Base-by-base conservation (phyloP, 2,888 invertebrate genomes). In the Pandemis cinnamomeana region DNA sequence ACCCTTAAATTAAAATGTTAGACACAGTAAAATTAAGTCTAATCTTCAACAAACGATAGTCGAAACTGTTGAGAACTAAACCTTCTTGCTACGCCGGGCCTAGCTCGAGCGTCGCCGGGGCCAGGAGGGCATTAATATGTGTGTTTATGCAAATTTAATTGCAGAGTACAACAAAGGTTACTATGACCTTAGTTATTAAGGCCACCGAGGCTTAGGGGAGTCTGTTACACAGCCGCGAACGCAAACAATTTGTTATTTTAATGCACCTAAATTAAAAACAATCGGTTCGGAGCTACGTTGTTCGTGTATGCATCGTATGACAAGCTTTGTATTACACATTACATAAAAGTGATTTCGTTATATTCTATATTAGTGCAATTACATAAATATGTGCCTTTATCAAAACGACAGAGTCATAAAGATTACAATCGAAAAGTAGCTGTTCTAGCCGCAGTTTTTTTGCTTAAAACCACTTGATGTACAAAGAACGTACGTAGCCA, bases 71-170 rank as follows among this genome's bases (percentile, higher is more conserved):
- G 51, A 11, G 58, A 58, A 58, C 10, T 58, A 27, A 58, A 58
- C 20, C 58, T 27, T 10, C 27, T 58, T 58, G 58, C 11, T 27
- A 58, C 5, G 27, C 5, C 27, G 15, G 27, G 58, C 5, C 51
- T 27, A 27, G 11, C 27, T 11, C 27, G 27, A 27, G 27, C 27
- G 0, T 27, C 10, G 46, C 44, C 44, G 63, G 15, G n/a, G 27
- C 48, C 48, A 64, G 73, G 60, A 69, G 27, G 5, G 20, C 64
- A 73, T 73, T 73, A 72, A 73, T 73, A 70, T 66, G 64, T 73
- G 72, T 73, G 73, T 73, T 73, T 73, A 73, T 73, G 73, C 58
- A 70, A 73, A 73, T 73, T 73, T 73, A 70, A 73, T 73, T 73
- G 73, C 69, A 51, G 64, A 48, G 60, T 72, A 68, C 48, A 72